Evolutionary conservation across 2,113 vertebrate genomes (phyloP).

Genomic region (Sylvietta virens): DNA sequence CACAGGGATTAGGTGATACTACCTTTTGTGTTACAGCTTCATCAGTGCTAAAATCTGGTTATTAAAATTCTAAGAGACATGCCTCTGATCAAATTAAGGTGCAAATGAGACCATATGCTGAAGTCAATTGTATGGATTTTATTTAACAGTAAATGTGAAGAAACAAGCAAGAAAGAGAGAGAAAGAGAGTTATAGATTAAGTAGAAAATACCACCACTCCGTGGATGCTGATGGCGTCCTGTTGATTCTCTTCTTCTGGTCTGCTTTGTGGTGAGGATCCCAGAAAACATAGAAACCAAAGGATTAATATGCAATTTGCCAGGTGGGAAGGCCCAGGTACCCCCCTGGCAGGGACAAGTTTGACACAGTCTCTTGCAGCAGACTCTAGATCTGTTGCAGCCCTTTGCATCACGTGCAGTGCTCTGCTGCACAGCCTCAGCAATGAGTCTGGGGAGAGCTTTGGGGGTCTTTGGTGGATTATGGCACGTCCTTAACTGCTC

Average conservation of each 20-base stretch:
- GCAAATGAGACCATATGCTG: background rate
- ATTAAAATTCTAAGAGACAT: background rate
- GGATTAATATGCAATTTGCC: background rate
- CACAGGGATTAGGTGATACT: background rate
- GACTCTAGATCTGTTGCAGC: background rate
- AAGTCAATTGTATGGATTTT: background rate
- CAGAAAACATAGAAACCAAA: accelerated
- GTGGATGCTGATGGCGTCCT: background rate
- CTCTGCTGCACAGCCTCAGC: background rate
- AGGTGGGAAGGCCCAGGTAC: background rate
- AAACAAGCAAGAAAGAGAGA: background rate
- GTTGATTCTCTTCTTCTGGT: background rate
- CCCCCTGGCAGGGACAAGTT: background rate
- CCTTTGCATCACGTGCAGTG: background rate
- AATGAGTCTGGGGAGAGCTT: no score
- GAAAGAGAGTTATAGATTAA: background rate
- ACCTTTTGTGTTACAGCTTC: background rate
- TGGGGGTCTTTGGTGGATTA: no score
- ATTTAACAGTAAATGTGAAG: background rate
- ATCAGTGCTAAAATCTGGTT: no score
- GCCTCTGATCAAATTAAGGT: background rate
- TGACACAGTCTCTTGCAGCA: background rate
- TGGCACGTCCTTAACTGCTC: no score
- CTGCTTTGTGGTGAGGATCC: background rate
- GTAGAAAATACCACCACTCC: background rate